Evolutionary conservation across 2,797 vertebrate species (phyloP).

Genomic region (Tolypeutes matacus): DNA sequence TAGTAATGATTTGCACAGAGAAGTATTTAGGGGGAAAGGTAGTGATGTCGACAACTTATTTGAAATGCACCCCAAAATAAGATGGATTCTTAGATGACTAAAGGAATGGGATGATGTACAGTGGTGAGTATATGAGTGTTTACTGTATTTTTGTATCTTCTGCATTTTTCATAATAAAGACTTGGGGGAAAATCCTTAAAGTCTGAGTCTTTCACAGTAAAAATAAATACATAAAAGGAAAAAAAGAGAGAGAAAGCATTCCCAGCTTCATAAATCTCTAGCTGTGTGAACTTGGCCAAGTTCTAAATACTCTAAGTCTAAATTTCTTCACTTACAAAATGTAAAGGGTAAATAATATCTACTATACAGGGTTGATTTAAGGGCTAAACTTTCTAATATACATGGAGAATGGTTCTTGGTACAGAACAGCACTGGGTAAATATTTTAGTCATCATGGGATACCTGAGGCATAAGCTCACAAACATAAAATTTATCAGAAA

Average conservation of each 20-base stretch:
- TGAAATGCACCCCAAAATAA: not conserved
- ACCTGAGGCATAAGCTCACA: constrained; percentile 25
- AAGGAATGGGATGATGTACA: not conserved
- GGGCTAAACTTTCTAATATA: not conserved
- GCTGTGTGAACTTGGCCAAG: not conserved
- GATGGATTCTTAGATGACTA: not conserved
- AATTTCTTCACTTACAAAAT: constrained; percentile 60
- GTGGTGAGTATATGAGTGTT: not conserved
- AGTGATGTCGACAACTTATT: not conserved
- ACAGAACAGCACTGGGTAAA: not conserved
- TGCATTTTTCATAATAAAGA: not conserved
- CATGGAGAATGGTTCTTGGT: not conserved
- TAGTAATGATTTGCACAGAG: not conserved
- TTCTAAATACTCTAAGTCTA: constrained; percentile 5
- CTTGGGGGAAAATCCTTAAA: not conserved
- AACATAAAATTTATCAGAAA: constrained; percentile 50
- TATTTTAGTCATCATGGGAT: not conserved
- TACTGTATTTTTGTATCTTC: not conserved
- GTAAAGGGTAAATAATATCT: not conserved
- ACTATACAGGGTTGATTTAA: not conserved
- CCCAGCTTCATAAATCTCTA: not conserved
- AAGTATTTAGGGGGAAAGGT: not conserved
- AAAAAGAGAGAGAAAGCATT: not conserved
- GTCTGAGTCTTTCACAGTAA: not conserved
- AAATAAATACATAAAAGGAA: not conserved